These are phyloP conservation scores for Cynopterus brachyotis DNA, from an alignment of 2,113 vertebrate species.

Conservation along the genomic window DNA sequence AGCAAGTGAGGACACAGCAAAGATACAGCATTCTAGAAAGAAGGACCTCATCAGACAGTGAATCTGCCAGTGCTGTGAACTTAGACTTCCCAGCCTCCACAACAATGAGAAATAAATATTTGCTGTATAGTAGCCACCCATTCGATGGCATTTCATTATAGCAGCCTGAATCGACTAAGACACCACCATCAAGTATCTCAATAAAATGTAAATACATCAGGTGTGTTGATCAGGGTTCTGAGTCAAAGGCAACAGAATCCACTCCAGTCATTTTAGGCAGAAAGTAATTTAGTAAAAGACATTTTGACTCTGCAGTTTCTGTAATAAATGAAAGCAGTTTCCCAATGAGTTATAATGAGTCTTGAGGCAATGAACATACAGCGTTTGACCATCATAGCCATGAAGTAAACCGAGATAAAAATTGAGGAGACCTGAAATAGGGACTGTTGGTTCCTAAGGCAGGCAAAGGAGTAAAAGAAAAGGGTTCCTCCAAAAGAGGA, in stretches of 20 bases:
- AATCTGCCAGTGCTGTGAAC: not conserved
- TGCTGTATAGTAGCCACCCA: not conserved
- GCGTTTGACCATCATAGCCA: not conserved
- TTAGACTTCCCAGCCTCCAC: not conserved
- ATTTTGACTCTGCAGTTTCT: not conserved
- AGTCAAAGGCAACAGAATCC: not conserved
- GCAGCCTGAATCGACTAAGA: not conserved
- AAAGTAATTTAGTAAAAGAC: conserved; percentile 19
- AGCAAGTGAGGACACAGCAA: not conserved
- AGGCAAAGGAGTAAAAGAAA: not conserved
- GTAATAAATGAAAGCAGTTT: not conserved
- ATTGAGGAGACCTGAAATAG: not conserved
- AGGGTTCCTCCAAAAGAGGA: not conserved
- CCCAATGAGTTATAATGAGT: not conserved
- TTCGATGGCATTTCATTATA: not conserved
- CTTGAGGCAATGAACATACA: not conserved
- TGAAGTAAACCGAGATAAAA: not conserved
- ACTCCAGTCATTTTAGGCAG: not conserved
- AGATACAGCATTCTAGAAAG: not conserved
- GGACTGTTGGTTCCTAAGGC: not conserved
- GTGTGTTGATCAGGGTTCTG: not conserved
- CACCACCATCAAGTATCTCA: not conserved
- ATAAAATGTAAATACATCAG: not conserved
- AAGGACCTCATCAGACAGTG: not conserved
- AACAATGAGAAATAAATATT: not conserved